Evolutionary conservation across 2,888 invertebrate species (phyloP), one percentile per base, ranked within the genome.

Genomic region (Oligia strigilis): DNA sequence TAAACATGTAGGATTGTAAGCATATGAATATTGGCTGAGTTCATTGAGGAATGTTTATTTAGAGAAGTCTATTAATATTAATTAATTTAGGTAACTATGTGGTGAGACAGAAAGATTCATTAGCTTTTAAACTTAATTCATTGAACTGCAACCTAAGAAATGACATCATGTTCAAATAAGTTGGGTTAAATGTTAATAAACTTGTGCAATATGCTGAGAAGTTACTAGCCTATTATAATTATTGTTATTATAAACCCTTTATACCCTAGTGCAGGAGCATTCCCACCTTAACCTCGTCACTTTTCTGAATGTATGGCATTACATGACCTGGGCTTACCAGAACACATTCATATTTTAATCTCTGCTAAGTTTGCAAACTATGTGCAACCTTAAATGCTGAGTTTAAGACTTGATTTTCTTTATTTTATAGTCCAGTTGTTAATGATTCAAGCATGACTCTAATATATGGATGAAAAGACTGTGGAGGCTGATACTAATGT

Each of bases 121-220:
- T 78, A 62, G 8, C 23, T 49, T 40, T 64, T 49, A 29, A 29
- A 55, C 29, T 55, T 55, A 23, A 82, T 80, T 62, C 13, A 78
- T 69, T 78, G 46, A 83, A 64, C 79, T 78, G 55, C 29, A 69
- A 62, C 19, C 46, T 49, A 14, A 29, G 40, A 40, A 17, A 83
- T 67, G 46, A 62, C 8, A 17, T 69, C 40, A 83, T 78, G 36
- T 55, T 40, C n/a, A n/a, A 64, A 23, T 62, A 75, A 40, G 4
- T 52, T 70, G 4, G 23, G n/a, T 43, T 60, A 14, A 29, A 65
- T 49, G 13, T 17, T 64, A 75, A 46, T 19, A 49, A 19, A 78
- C 43, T 43, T 69, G 40, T 80, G 36, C 40, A 72, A 64, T 60
- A 43, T 60, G 9, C 19, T 19, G 23, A 23, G 23, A 46, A 17